phyloP scores from a whole-genome alignment of 2,888 invertebrate species.

The Erpobdella octoculata region DNA sequence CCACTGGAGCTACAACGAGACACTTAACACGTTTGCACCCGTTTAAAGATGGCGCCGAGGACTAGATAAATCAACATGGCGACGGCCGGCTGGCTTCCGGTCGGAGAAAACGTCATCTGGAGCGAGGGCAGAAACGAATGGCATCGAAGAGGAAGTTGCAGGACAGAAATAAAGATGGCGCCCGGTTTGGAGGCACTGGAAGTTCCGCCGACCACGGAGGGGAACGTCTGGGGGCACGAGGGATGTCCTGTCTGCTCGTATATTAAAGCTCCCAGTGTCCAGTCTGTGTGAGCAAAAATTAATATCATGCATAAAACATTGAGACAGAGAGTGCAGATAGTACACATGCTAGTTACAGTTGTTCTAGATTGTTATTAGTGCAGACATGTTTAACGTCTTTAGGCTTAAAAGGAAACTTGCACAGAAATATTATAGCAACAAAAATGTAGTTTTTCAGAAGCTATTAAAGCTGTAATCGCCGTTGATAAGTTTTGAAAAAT shows the following conservation, averaged over 20 bases:
- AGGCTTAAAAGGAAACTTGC: too few relatives aligned
- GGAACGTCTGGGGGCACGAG: background rate
- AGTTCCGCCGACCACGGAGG: background rate
- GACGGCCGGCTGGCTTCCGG: conserved; percentile 10
- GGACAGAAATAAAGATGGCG: conserved; percentile 14
- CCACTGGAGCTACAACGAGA: too few relatives aligned
- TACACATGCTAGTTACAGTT: too few relatives aligned
- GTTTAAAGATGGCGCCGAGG: conserved; percentile 14
- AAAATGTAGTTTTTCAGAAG: too few relatives aligned
- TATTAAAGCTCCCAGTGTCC: conserved; percentile 35
- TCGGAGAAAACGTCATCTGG: conserved; percentile 1
- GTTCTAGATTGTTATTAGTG: too few relatives aligned
- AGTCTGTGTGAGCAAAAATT: conserved; percentile 30
- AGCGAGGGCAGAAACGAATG: conserved; percentile 9
- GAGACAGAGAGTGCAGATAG: too few relatives aligned
- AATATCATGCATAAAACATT: too few relatives aligned
- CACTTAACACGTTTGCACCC: background rate
- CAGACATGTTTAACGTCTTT: too few relatives aligned
- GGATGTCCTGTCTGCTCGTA: conserved; percentile 29
- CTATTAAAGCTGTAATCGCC: too few relatives aligned
- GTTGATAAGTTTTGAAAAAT: too few relatives aligned
- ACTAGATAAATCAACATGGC: conserved; percentile 18
- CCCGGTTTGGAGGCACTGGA: background rate
- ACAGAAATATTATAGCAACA: too few relatives aligned
- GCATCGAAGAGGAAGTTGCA: background rate